Evolutionary conservation across 2,888 invertebrate species (phyloP).

Genomic region (Polydesmus complanatus): DNA sequence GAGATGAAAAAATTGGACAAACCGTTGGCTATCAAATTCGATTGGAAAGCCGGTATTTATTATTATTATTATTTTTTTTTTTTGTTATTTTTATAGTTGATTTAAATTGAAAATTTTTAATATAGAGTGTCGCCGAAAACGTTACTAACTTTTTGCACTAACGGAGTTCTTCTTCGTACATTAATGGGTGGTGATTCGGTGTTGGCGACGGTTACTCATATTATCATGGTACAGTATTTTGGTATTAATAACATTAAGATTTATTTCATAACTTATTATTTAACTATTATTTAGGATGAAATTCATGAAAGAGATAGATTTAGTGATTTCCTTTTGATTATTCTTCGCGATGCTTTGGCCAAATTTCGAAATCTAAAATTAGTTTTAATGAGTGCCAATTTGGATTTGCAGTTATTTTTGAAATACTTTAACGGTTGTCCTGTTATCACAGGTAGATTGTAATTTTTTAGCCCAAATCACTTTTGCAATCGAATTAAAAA

Average conservation of each 20-base stretch:
- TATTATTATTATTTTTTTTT: background rate
- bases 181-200: slow-evolving; percentile 64
- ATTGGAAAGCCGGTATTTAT: slow-evolving; percentile 55
- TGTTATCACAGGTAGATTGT: slow-evolving; percentile 45
- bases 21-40: slow-evolving; percentile 82
- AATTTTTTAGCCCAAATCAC: background rate
- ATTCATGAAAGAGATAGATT: slow-evolving; percentile 88
- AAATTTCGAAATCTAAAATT: slow-evolving; percentile 58
- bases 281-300: slow-evolving; percentile 48
- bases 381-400: slow-evolving; percentile 88
- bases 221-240: slow-evolving; percentile 15
- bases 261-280: slow-evolving; percentile 7
- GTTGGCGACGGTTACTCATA: slow-evolving; percentile 61
- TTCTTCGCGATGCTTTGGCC: slow-evolving; percentile 58
- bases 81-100: slow-evolving; percentile 11
- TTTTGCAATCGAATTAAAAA: background rate
- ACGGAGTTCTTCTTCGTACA: slow-evolving; percentile 72
- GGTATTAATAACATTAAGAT: background rate
- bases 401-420: slow-evolving; percentile 66
- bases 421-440: slow-evolving; percentile 71
- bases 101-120: too few relatives aligned
- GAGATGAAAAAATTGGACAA: slow-evolving; percentile 61
- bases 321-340: slow-evolving; percentile 81
- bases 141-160: slow-evolving; percentile 78
- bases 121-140: slow-evolving; percentile 58